Evolutionary conservation across 2,113 vertebrate species (phyloP), one percentile per base, ranked within the genome.

Genomic region (Lophura nycthemera): DNA sequence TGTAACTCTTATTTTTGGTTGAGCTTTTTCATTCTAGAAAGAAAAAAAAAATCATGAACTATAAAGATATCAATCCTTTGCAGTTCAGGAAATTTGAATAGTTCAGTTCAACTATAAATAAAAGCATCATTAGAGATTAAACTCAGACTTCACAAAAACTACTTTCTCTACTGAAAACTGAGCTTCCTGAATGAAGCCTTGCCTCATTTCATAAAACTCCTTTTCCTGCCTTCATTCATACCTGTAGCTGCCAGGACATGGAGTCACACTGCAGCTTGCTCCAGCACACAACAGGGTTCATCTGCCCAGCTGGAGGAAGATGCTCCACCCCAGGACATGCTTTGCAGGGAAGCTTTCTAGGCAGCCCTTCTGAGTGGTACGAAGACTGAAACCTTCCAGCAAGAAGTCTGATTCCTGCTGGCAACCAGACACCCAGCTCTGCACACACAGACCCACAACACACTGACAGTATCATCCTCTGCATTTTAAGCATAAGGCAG

Each of bases 351-450:
- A 54, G 65, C 77, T 87, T 90, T 92, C 73, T 73, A 80, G 91
- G 84, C 77, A 85, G 50, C 34, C 22, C 47, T 94, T 94, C 92
- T 91, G 96, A 71, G 86, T 94, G 92, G 94, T 93, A 96, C 25
- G 50, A 36, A 11, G 82, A 63, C 30, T 36, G 64, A 91, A 88
- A 56, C 18, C 40, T 54, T 34, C 22, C 38, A 54, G 10, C 16
- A 43, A 65, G 24, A 22, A 13, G 4, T 13, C 63, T 43, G 34
- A 10, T 17, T 67, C 27, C 52, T 83, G 66, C 42, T 27, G 15
- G 36, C 42, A 59, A 54, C 66, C 63, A 61, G 13, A 73, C 24
- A 67, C 29, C 81, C 38, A 29, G 7, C 20, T 29, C 52, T 52
- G 13, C 29, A 25, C 72, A 40, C 29, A 78, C 36, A 66, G 29